phyloP scores from a whole-genome alignment of 2,797 vertebrate genomes.

The Ibycter americanus region DNA sequence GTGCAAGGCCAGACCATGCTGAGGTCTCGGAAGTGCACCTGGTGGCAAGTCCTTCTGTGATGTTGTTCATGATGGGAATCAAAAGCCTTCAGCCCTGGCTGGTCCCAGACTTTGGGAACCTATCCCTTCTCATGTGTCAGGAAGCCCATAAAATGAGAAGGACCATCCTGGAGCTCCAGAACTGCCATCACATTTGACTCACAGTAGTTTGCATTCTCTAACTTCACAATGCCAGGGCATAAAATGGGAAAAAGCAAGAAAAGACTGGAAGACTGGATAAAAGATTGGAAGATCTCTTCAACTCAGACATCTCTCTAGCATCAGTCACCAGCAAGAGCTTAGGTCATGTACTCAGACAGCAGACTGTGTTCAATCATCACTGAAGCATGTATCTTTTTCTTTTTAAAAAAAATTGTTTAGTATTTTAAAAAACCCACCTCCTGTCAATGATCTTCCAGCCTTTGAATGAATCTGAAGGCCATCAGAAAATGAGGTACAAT shows the following conservation, averaged over 20 bases:
- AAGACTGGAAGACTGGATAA: background rate
- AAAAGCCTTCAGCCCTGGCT: background rate
- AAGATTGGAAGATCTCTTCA: background rate
- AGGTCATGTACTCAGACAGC: background rate
- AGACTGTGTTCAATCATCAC: background rate
- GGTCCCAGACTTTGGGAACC: background rate
- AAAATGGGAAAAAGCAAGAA: background rate
- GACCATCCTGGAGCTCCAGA: background rate
- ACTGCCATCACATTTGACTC: background rate
- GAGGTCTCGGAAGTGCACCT: background rate
- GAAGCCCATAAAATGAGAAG: background rate
- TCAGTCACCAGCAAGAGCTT: background rate
- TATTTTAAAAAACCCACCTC: background rate
- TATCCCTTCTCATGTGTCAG: rapidly evolving
- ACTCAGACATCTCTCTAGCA: background rate
- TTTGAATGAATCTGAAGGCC: background rate
- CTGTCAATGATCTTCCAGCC: background rate
- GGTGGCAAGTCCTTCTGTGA: background rate
- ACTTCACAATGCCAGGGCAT: background rate
- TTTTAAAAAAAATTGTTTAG: background rate
- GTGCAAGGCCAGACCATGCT: background rate
- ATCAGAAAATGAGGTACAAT: background rate
- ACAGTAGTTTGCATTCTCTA: background rate
- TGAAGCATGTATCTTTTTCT: background rate
- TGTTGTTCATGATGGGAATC: background rate